Base-by-base conservation (phyloP, 1,140 invertebrate species). In the Atta texana region DNA sequence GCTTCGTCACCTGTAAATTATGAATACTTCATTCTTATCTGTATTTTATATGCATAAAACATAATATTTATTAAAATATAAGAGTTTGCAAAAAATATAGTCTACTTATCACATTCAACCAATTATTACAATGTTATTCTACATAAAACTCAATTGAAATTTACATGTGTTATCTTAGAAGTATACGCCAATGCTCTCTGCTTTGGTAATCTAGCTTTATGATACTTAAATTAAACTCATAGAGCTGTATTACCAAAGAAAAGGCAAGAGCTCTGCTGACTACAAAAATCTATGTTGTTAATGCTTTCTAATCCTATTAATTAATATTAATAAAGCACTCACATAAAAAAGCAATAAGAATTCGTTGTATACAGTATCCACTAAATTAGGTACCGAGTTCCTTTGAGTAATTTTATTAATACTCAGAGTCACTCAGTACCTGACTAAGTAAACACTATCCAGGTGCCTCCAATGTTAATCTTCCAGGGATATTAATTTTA, bases 341-440 rank as follows among this genome's bases (percentile, higher is more conserved):
- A 71, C 31, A 0, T 28, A 68, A 28, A 28, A 61, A 86, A 44
- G 49, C 6, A 21, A 39, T 8, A 53, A 69, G 75, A 85, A 64
- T 14, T 55, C 5, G 89, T 80, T 74, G 91, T 59, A 74, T 63
- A 51, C 18, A 85, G 86, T 92, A 91, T 86, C 85, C 87, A 90
- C 93, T 91, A 76, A 90, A 91, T 91, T 92, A 96, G 96, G 94
- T 94, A 96, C 96, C 90, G 92, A 96, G 95, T 93, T 92, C 92
- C 95, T 93, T 95, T 95, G 96, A 96, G 95, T 93, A 87, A 94
- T 91, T 92, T 82, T 84, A 92, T 87, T 84, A 78, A 91, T 93
- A 96, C 97, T 97, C 97, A 97, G 97, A 97, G 97, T 97, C 97
- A 97, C 97, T 97, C 96, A 97, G 97, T 97, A 97, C 97, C 97